Evolutionary conservation across 2,888 invertebrate genomes (phyloP).

Genomic region (Drosophila ochracea): DNA sequence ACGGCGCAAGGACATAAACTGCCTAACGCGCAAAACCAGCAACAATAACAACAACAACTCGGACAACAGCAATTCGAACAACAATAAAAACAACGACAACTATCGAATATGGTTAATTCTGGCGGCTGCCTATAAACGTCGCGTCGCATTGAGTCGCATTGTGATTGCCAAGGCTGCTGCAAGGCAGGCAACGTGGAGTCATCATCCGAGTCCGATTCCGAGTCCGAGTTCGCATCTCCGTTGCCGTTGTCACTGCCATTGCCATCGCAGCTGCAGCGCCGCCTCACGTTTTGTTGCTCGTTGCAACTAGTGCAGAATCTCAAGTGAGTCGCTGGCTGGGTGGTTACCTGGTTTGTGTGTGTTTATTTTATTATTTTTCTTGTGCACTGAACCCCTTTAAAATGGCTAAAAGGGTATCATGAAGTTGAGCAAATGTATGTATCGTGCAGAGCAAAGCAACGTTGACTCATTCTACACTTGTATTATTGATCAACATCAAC

Average conservation of each 20-base stretch:
- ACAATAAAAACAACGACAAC: slow-evolving; percentile 23
- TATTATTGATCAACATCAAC: background rate
- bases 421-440: background rate
- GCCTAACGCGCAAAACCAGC: slow-evolving; percentile 32
- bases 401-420: background rate
- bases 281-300: slow-evolving; percentile 83
- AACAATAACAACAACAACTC: slow-evolving; percentile 13
- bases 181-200: slow-evolving; percentile 73
- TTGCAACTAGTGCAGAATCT: slow-evolving; percentile 83
- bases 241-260: slow-evolving; percentile 14
- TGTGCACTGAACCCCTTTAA: background rate
- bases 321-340: slow-evolving; percentile 74
- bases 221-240: slow-evolving; percentile 13
- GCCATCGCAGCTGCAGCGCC: slow-evolving; percentile 76
- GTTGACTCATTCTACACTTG: too few relatives aligned
- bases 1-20: slow-evolving; percentile 59
- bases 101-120: slow-evolving; percentile 63
- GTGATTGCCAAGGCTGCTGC: slow-evolving; percentile 68
- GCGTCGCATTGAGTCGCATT: slow-evolving; percentile 20
- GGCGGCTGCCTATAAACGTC: slow-evolving; percentile 51
- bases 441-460: too few relatives aligned
- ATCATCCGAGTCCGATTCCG: slow-evolving; percentile 49
- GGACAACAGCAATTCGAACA: slow-evolving; percentile 20
- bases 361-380: background rate
- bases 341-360: background rate